Evolutionary conservation across 2,797 vertebrate species (phyloP).

Genomic region (Distichodus sexfasciatus): DNA sequence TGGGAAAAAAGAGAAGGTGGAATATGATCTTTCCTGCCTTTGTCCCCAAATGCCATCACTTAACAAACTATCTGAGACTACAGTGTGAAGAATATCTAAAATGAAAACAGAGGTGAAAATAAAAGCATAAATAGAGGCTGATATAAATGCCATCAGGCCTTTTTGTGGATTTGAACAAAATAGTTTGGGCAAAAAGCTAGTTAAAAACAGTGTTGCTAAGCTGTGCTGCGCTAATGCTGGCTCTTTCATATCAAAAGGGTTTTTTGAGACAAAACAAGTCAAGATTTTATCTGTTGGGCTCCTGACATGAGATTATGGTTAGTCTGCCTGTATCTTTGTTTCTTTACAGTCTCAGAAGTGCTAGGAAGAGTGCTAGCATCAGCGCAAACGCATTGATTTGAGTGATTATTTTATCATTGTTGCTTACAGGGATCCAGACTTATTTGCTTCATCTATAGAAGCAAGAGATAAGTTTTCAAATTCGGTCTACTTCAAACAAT

Average conservation of each 20-base stretch:
- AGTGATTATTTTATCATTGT: background rate
- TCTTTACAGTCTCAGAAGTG: background rate
- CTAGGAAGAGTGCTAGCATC: background rate
- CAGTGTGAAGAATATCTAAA: background rate
- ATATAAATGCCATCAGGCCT: background rate
- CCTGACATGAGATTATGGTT: too few relatives aligned
- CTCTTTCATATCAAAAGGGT: too few relatives aligned
- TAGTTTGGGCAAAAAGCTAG: too few relatives aligned
- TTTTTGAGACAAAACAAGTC: too few relatives aligned
- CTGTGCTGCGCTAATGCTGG: background rate
- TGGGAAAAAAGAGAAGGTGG: background rate
- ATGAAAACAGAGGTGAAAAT: background rate
- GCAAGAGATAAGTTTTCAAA: background rate
- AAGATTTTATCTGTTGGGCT: too few relatives aligned
- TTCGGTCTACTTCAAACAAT: too few relatives aligned
- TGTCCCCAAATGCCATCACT: too few relatives aligned
- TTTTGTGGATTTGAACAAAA: too few relatives aligned
- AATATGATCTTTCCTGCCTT: background rate
- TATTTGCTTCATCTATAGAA: background rate
- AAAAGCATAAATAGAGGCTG: background rate
- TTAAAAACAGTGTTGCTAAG: background rate
- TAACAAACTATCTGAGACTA: too few relatives aligned
- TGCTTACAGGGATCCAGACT: background rate
- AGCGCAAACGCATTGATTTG: background rate
- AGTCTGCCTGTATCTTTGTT: too few relatives aligned